These are phyloP conservation scores for Trissolcus japonicus DNA, from an alignment of 2,888 invertebrate species.

Conservation along the genomic window DNA sequence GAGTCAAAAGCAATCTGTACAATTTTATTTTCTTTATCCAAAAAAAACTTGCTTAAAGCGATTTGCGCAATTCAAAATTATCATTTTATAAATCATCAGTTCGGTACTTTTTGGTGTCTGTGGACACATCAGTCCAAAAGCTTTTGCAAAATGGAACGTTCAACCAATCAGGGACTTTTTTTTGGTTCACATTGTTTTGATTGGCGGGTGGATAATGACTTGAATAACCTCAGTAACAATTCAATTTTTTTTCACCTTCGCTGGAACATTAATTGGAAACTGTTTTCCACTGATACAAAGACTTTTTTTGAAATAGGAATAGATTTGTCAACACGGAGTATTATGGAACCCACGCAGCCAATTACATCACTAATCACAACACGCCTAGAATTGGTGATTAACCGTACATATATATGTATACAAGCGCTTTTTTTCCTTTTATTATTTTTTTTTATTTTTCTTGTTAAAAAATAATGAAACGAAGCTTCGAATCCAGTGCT, in stretches of 20 bases:
- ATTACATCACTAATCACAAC: slow-evolving; percentile 48
- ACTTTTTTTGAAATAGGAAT: slow-evolving; percentile 27
- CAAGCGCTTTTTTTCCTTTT: not conserved
- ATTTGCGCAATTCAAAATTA: slow-evolving; percentile 22
- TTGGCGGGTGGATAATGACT: no score
- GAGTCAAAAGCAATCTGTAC: slow-evolving; percentile 45
- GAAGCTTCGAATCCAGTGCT: no score
- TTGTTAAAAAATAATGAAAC: not conserved
- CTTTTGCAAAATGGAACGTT: no score
- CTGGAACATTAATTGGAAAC: not conserved
- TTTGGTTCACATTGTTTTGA: no score
- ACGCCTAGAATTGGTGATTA: slow-evolving; percentile 28
- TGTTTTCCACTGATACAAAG: slow-evolving; percentile 2
- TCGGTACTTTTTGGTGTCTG: not conserved
- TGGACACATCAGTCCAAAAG: not conserved
- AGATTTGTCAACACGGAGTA: slow-evolving; percentile 33
- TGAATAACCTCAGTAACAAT: not conserved
- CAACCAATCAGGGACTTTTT: no score
- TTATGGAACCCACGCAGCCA: slow-evolving; percentile 46
- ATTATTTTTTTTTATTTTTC: not conserved
- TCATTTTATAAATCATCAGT: not conserved
- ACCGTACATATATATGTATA: not conserved
- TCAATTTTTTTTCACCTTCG: slow-evolving; percentile 3
- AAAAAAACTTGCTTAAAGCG: slow-evolving; percentile 38
- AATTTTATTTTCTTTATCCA: slow-evolving; percentile 49